Evolutionary conservation across 2,797 vertebrate species (phyloP), one percentile per base, ranked within the genome.

Genomic region (Danionella dracula): DNA sequence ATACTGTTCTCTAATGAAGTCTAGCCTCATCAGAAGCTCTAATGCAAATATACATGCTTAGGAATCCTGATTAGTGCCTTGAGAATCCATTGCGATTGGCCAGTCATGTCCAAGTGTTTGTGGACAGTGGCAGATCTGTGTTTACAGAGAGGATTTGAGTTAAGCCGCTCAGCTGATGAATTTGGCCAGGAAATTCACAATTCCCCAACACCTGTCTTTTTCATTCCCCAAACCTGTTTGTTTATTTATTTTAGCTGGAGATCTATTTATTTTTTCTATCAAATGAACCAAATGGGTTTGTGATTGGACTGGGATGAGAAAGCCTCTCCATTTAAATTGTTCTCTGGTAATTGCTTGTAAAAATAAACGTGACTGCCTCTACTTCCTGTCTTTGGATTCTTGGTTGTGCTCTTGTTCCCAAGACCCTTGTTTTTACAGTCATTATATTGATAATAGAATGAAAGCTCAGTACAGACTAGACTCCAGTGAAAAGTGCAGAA

Each of bases 121-220:
- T 63, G 12, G 8, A 45, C 15, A 42, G 12, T 12, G 16, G 10
- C 38, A 29, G 23, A 42, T 62, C 34, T 59, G 51, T 51, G 27
- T 44, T 37, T 45, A 49, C 60, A 54, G 54, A 45, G 69, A 76
- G 66, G 55, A 44, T 44, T 70, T n/a, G 72, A 71, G 71, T 21
- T 78, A 75, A 75, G 31, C 68, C 54, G 70, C 19, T 77, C 74
- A 74, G 31, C 68, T 59, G 68, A 48, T 56, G 54, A 29, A 44
- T 68, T 61, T 68, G 65, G 48, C 59, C 53, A 51, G 49, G 61
- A 53, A 55, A 64, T 59, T 42, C 61, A 56, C 49, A 53, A 23
- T 54, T 51, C n/a, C 54, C 15, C 8, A 11, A 17, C 10, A 13
- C 15, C 16, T 59, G 31, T 54, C 49, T 35, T 61, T 71, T 49